These are phyloP conservation scores for Mycteria americana DNA, from an alignment of 2,797 vertebrate genomes.

Conservation along the genomic window DNA sequence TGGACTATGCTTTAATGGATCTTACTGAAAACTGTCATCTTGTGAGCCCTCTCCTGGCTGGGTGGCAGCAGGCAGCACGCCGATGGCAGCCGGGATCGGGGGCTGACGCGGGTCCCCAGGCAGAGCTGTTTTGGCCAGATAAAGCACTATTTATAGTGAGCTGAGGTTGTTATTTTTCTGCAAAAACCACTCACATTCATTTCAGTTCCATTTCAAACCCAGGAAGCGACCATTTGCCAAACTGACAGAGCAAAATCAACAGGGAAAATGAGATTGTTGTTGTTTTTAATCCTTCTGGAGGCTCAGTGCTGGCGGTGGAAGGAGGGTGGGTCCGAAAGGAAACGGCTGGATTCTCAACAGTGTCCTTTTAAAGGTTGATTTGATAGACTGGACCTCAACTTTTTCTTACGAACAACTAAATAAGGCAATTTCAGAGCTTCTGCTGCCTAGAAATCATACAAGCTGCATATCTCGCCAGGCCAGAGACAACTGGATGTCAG, in stretches of 20 bases:
- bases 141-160: neutral
- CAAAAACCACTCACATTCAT: neutral
- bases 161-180: neutral
- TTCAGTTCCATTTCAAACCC: conserved; percentile 30
- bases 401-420: conserved; percentile 15
- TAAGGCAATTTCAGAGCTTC: conserved; percentile 62
- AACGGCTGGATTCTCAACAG: neutral
- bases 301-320: conserved; percentile 41
- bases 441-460: conserved; percentile 65
- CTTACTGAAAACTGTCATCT: neutral
- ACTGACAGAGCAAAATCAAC: conserved; percentile 42
- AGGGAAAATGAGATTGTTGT: conserved; percentile 57
- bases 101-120: neutral
- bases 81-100: neutral
- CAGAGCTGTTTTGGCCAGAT: conserved; percentile 42
- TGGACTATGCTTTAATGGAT: neutral
- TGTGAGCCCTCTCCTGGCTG: neutral
- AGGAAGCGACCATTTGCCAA: conserved; percentile 64
- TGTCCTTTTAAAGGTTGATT: conserved; percentile 28
- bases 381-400: neutral
- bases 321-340: conserved; percentile 37
- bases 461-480: conserved; percentile 50
- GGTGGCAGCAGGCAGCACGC: neutral
- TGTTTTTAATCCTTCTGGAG: conserved; percentile 54
- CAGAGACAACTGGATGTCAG: conserved; percentile 50